Percentiles rank a stretch among this genome's conserved stretches.
phyloP scores from a whole-genome alignment of 1,140 invertebrate species.

The Conus betulinus region DNA sequence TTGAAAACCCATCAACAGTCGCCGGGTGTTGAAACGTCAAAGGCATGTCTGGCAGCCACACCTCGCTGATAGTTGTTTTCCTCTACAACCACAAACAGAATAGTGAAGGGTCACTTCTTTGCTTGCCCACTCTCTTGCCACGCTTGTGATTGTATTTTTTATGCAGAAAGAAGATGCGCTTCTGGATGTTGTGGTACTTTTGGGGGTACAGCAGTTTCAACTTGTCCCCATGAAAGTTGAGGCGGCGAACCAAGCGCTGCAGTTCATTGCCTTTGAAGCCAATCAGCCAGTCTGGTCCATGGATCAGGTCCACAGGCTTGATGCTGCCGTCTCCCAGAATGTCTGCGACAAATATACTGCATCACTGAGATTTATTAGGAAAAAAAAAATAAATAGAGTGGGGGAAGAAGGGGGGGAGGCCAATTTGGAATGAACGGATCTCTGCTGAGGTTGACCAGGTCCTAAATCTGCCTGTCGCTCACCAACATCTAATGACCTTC shows the following conservation, averaged over 20 bases:
- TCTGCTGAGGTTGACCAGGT: no score
- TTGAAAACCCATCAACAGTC: no score
- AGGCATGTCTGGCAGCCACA: background rate
- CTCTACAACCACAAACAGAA: background rate
- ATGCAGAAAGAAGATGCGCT: conserved; percentile 61
- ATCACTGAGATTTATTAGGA: no score
- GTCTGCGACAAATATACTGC: conserved; percentile 75
- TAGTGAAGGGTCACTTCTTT: background rate
- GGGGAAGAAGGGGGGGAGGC: no score
- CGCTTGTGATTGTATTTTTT: conserved; percentile 63
- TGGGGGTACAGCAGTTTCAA: conserved; percentile 55
- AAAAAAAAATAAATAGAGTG: background rate
- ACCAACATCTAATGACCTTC: no score
- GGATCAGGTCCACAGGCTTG: conserved; percentile 88
- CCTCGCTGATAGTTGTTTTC: no score
- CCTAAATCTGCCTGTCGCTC: no score
- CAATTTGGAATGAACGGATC: no score
- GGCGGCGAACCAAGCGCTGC: conserved; percentile 60
- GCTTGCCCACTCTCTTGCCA: background rate
- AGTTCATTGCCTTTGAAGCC: conserved; percentile 91
- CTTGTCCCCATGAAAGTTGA: conserved; percentile 60
- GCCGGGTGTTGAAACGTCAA: no score
- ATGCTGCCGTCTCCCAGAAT: conserved; percentile 89
- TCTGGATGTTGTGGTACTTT: conserved; percentile 55
- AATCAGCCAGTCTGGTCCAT: conserved; percentile 89